Evolutionary conservation across 2,888 invertebrate species (phyloP).

Genomic region (Cepaea hortensis): DNA sequence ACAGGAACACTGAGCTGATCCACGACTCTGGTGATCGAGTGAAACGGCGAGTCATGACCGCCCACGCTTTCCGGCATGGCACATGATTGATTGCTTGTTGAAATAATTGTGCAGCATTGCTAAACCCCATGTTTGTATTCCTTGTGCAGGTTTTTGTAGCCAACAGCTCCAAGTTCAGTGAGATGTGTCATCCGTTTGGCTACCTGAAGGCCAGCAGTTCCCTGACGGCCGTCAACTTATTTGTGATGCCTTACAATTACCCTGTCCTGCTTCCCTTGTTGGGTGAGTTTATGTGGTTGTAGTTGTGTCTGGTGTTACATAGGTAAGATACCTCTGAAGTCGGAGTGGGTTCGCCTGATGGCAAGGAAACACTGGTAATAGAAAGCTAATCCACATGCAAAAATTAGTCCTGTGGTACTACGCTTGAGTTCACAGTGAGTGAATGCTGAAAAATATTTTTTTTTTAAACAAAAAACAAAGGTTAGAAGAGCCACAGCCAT

Average conservation of each 20-base stretch:
- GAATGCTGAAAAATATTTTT: not conserved
- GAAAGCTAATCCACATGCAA: too few species aligned
- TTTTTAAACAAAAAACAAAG: not conserved
- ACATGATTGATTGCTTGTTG: too few species aligned
- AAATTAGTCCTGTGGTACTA: too few species aligned
- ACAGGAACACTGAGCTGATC: too few species aligned
- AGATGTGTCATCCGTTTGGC: constrained; percentile 96
- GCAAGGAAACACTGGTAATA: too few species aligned
- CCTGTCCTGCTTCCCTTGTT: constrained; percentile 93
- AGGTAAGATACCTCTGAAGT: too few species aligned
- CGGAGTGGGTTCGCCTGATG: too few species aligned
- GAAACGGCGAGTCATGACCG: too few species aligned
- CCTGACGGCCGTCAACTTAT: constrained; percentile 94
- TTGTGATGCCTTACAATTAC: constrained; percentile 99
- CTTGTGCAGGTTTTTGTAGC: constrained; percentile 87
- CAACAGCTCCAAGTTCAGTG: constrained; percentile 90
- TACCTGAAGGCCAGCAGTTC: constrained; percentile 97
- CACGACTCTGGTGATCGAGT: too few species aligned
- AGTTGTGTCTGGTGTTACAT: not conserved
- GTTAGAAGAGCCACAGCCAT: too few species aligned
- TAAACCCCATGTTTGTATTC: not conserved
- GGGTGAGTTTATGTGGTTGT: constrained; percentile 69
- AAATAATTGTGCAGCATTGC: too few species aligned
- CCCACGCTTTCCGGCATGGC: too few species aligned
- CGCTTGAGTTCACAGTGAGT: not conserved